phyloP scores from a whole-genome alignment of 2,797 vertebrate genomes.

The Taenioides sp. region DNA sequence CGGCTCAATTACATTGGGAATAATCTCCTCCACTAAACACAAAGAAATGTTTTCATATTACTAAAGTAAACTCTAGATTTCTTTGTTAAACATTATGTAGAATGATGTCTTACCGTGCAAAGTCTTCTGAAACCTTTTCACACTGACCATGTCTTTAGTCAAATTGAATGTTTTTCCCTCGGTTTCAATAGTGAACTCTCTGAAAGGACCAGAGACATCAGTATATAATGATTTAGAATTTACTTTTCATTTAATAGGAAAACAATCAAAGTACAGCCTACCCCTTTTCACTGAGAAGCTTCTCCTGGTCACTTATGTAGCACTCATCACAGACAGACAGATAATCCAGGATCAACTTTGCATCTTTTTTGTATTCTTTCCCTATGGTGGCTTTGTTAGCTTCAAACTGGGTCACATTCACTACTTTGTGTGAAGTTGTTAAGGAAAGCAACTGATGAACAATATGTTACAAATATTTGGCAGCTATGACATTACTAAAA shows the following conservation, averaged over 20 bases:
- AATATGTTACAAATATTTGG: neutral
- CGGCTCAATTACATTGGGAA: conserved; percentile 96
- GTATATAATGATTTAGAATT: neutral
- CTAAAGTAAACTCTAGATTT: neutral
- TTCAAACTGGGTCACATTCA: conserved; percentile 92
- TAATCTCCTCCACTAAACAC: conserved; percentile 89
- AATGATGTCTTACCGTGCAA: conserved; percentile 83
- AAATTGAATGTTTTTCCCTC: conserved; percentile 92
- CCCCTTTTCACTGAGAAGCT: conserved; percentile 87
- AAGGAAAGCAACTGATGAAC: conserved; percentile 64
- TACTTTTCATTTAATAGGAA: neutral
- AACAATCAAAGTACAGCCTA: conserved; percentile 58
- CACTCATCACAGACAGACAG: conserved; percentile 88
- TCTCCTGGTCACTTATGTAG: conserved; percentile 89
- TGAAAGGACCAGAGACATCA: conserved; percentile 50
- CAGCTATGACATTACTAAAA: neutral
- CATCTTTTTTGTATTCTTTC: conserved; percentile 96
- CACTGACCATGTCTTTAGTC: conserved; percentile 92
- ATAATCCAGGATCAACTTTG: conserved; percentile 91
- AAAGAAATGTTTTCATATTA: neutral
- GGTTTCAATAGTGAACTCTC: conserved; percentile 92
- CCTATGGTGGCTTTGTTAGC: conserved; percentile 94
- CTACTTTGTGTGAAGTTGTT: conserved; percentile 86
- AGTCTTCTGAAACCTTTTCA: conserved; percentile 97
- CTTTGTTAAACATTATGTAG: neutral